phyloP scores from a whole-genome alignment of 2,888 invertebrate genomes.

The Amphimallon solstitiale region DNA sequence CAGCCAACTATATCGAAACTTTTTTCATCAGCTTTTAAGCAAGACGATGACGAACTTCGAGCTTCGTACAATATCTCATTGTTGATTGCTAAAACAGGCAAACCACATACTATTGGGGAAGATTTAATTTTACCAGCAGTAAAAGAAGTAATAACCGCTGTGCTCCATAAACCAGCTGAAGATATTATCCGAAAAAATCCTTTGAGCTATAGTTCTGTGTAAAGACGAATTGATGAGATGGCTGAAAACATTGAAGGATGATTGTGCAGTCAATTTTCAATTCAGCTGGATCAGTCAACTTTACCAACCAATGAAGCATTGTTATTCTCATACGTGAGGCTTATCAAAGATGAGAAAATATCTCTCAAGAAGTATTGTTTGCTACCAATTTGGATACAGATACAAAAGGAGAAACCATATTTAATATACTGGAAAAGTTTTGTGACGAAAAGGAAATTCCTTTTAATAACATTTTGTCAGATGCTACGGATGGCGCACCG shows the following conservation, averaged over 20 bases:
- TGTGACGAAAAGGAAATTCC: too few relatives aligned
- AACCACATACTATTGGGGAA: slow-evolving; percentile 49
- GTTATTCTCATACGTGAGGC: slow-evolving; percentile 47
- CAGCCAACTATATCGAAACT: slow-evolving; percentile 43
- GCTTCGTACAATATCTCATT: slow-evolving; percentile 45
- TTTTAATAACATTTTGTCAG: too few relatives aligned
- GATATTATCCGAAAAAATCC: slow-evolving; percentile 53
- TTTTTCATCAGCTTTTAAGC: slow-evolving; percentile 44
- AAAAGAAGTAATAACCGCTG: slow-evolving; percentile 48
- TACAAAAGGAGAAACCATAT: too few relatives aligned
- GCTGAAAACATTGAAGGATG: slow-evolving; percentile 52
- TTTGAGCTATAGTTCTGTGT: slow-evolving; percentile 51
- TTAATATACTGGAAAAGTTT: too few relatives aligned
- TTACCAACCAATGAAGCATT: slow-evolving; percentile 41
- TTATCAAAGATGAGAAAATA: slow-evolving; percentile 29
- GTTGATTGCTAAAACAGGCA: slow-evolving; percentile 47
- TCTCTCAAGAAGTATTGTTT: too few relatives aligned
- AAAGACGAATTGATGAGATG: slow-evolving; percentile 56
- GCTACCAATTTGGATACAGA: too few relatives aligned
- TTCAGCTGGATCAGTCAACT: slow-evolving; percentile 56
- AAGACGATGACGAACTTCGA: slow-evolving; percentile 34
- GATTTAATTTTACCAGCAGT: slow-evolving; percentile 47
- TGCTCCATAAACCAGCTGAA: too few relatives aligned
- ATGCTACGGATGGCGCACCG: too few relatives aligned
- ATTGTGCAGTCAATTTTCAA: slow-evolving; percentile 53